Evolutionary conservation across 2,888 invertebrate species (phyloP).

Genomic region (Drosophila lutescens): DNA sequence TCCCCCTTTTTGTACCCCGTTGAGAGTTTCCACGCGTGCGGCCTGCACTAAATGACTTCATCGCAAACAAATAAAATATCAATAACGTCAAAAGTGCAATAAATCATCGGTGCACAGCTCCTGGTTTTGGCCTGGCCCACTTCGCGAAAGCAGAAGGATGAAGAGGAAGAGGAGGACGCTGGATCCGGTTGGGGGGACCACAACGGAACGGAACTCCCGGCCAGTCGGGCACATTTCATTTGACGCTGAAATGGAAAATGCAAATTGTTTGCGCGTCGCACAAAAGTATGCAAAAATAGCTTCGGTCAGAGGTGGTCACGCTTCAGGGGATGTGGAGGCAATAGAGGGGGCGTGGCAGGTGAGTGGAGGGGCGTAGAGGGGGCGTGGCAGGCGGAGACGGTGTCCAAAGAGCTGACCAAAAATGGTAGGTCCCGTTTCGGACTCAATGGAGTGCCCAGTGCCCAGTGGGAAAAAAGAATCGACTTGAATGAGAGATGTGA

Average conservation of each 20-base stretch:
- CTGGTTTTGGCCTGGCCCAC: slow-evolving; percentile 3
- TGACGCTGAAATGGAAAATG: slow-evolving; percentile 70
- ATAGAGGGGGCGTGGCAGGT: not conserved
- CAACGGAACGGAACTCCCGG: not conserved
- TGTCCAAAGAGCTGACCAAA: slow-evolving; percentile 6
- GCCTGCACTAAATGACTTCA: slow-evolving; percentile 60
- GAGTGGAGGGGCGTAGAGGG: not conserved
- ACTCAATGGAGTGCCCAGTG: not conserved
- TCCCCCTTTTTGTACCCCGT: not conserved
- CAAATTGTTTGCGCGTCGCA: slow-evolving; percentile 60
- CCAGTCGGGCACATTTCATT: slow-evolving; percentile 42
- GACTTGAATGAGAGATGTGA: not conserved
- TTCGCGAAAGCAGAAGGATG: too few relatives aligned
- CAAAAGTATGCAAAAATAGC: slow-evolving; percentile 68
- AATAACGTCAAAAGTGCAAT: slow-evolving; percentile 67
- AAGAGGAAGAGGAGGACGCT: too few relatives aligned
- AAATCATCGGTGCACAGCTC: slow-evolving; percentile 58
- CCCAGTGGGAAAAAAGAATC: not conserved
- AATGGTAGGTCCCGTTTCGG: not conserved
- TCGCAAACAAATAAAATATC: slow-evolving; percentile 72
- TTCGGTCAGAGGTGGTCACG: slow-evolving; percentile 29
- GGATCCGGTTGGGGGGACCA: not conserved
- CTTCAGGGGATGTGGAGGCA: slow-evolving; percentile 4
- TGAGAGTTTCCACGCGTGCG: not conserved
- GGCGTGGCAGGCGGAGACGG: slow-evolving; percentile 1